Evolutionary conservation across 2,797 vertebrate species (phyloP).

Genomic region (Phataginus tetradactyla): DNA sequence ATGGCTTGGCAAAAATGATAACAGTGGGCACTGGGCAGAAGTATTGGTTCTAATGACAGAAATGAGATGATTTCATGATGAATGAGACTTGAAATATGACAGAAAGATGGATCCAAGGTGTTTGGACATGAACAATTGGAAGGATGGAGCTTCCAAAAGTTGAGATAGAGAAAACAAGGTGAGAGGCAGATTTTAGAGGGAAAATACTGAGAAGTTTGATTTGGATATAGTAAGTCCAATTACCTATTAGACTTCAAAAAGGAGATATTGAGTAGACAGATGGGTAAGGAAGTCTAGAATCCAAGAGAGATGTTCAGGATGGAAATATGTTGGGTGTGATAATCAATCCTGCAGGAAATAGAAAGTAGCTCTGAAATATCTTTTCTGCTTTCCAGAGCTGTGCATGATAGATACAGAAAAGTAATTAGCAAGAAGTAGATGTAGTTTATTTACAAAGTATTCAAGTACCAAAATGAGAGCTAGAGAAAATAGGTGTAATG

Average conservation of each 20-base stretch:
- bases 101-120: not conserved
- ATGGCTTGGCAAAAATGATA: not conserved
- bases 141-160: not conserved
- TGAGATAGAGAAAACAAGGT: not conserved
- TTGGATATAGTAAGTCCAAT: not conserved
- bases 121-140: not conserved
- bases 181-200: not conserved
- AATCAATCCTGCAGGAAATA: not conserved
- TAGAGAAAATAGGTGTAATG: not conserved
- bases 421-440: not conserved
- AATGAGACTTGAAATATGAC: not conserved
- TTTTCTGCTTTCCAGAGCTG: not conserved
- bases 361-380: not conserved
- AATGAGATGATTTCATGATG: not conserved
- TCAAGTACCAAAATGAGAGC: not conserved
- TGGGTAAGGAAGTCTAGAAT: not conserved
- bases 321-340: not conserved
- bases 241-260: not conserved
- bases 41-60: conserved; percentile 1
- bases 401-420: not conserved
- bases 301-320: not conserved
- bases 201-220: not conserved
- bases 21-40: not conserved
- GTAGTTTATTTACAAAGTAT: not conserved
- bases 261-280: not conserved